phyloP scores from a whole-genome alignment of 2,888 invertebrate species.

The Dicyrtomina minuta region DNA sequence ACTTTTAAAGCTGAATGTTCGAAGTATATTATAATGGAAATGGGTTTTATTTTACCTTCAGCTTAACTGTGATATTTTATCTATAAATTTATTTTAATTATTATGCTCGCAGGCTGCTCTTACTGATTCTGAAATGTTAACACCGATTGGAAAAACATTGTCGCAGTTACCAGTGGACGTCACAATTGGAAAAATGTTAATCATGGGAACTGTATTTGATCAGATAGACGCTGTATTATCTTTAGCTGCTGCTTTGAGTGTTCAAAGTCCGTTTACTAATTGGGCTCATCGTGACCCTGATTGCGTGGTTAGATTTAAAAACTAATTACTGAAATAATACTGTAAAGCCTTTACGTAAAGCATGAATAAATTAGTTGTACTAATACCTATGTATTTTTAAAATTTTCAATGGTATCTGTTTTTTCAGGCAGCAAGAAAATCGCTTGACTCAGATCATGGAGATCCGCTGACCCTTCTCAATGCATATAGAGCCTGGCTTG shows the following conservation, averaged over 20 bases:
- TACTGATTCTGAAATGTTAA: constrained; percentile 75
- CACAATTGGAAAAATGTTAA: constrained; percentile 90
- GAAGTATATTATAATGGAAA: too few species aligned
- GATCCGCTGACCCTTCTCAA: constrained; percentile 90
- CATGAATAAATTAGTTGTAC: too few species aligned
- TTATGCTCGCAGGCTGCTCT: constrained; percentile 67
- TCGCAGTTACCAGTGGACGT: constrained; percentile 92
- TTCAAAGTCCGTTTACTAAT: constrained; percentile 90
- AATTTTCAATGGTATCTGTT: too few species aligned
- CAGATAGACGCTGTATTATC: constrained; percentile 86
- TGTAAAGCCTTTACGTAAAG: too few species aligned
- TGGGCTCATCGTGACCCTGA: constrained; percentile 81
- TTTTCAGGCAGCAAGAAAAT: constrained; percentile 67
- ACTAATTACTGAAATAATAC: too few species aligned
- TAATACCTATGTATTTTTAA: too few species aligned
- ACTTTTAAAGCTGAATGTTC: constrained; percentile 3
- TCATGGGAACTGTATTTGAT: constrained; percentile 85
- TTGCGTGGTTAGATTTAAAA: constrained; percentile 73
- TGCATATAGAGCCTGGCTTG: constrained; percentile 84
- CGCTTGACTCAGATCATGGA: constrained; percentile 89
- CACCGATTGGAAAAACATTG: constrained; percentile 80
- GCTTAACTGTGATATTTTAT: too few species aligned
- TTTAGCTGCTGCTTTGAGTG: constrained; percentile 85
- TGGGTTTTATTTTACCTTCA: too few species aligned
- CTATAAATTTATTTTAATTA: constrained; percentile 1